Evolutionary conservation across 2,113 vertebrate species (phyloP), one percentile per base, ranked within the genome.

Genomic region (Brachionichthys hirsutus): DNA sequence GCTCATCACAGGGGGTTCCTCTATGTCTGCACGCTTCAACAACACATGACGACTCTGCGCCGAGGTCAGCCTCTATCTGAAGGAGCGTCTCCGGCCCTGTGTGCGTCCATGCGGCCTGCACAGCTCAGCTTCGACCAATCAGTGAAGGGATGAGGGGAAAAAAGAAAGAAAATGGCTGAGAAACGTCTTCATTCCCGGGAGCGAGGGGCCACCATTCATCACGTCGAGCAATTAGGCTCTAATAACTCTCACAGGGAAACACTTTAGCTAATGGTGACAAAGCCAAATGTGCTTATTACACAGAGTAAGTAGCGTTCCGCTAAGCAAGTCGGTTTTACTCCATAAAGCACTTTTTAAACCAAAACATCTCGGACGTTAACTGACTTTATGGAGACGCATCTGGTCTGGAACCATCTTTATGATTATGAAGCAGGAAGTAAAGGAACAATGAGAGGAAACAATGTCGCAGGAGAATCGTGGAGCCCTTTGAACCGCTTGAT

Each of bases 241-340:
- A 84, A 82, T 68, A 57, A 73, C 78, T 75, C 77, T 60, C 59
- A 4, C 12, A 59, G 63, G 68, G 57, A 67, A 80, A 72, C 30
- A 10, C 71, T 81, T 81, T 62, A 54, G 73, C 57, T 78, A 79
- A 82, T 78, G 65, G 62, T 61, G 68, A 77, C 62, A 24, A 61
- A 61, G 68, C 56, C 75, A 78, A 82, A 77, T 65, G 30, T 61
- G 71, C 59, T 82, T 73, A 78, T 79, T 75, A 67, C 56, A 67
- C 56, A 76, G 55, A 51, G 58, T 72, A 81, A 78, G 78, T 78
- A 72, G 62, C 3, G 16, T 52, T 77, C 55, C 50, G 40, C 51
- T 78, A 64, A 78, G 56, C 52, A 14, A 20, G 14, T 35, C 52
- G 43, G 62, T 38, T 51, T 68, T 54, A 55, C 15, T n/a, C 2